phyloP scores from a whole-genome alignment of 2,797 vertebrate genomes.

The Halcyon badia region DNA sequence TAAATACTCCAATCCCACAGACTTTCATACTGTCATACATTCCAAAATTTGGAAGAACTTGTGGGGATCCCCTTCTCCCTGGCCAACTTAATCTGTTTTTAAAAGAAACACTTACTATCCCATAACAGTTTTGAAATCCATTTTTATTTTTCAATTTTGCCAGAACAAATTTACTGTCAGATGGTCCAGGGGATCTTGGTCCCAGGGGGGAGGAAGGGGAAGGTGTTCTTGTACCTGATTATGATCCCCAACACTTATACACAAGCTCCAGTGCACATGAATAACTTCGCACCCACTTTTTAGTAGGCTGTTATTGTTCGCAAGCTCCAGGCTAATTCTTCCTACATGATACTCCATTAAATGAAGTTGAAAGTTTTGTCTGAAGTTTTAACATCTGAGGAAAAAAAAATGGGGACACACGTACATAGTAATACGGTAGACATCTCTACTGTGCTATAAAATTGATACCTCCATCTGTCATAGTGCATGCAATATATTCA shows the following conservation, averaged over 20 bases:
- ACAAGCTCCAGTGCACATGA: constrained; percentile 47
- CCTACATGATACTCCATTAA: constrained; percentile 16
- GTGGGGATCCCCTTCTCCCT: constrained; percentile 47
- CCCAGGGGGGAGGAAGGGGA: constrained; percentile 1
- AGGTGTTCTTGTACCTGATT: constrained; percentile 16
- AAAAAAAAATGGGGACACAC: background rate
- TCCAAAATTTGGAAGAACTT: background rate
- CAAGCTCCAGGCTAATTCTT: constrained; percentile 44
- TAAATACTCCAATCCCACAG: constrained; percentile 1
- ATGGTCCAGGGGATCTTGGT: constrained; percentile 62
- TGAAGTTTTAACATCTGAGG: constrained; percentile 7
- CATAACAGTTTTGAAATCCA: background rate
- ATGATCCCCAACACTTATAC: constrained; percentile 10
- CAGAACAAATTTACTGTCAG: background rate
- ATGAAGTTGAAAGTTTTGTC: constrained; percentile 12
- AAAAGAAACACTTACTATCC: constrained; percentile 51
- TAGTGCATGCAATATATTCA: constrained; percentile 77
- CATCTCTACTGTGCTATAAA: constrained; percentile 69
- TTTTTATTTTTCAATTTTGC: constrained; percentile 46
- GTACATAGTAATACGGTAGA: constrained; percentile 34
- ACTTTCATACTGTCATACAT: background rate
- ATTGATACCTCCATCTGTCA: constrained; percentile 56
- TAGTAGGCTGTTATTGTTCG: background rate
- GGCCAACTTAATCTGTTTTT: constrained; percentile 15
- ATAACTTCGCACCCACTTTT: background rate